These are phyloP conservation scores for Nasonia giraulti DNA, from an alignment of 1,140 invertebrate genomes.

Conservation along the genomic window DNA sequence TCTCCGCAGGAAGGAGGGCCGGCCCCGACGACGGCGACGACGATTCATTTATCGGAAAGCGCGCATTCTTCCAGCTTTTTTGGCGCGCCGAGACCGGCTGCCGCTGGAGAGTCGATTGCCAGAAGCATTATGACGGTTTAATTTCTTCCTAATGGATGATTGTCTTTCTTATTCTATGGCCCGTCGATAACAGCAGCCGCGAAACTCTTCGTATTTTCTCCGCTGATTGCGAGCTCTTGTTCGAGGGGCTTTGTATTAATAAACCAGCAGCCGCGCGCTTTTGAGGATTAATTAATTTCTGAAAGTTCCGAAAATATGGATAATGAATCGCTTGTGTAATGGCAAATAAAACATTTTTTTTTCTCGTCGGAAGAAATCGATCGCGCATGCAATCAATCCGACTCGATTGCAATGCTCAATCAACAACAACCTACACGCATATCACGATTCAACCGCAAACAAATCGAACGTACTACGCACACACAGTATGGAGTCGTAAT, in stretches of 20 bases:
- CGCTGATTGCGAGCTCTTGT: background rate
- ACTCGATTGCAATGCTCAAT: background rate
- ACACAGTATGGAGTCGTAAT: background rate
- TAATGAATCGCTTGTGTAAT: background rate
- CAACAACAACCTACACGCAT: background rate
- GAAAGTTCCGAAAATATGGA: background rate
- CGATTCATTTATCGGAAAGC: slow-evolving; percentile 28
- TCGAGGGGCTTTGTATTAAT: background rate
- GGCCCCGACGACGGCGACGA: too few relatives aligned
- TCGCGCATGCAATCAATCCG: background rate
- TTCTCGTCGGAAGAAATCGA: background rate
- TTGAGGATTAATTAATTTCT: background rate
- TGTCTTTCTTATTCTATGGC: background rate
- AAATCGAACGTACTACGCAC: background rate
- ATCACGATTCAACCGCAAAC: background rate
- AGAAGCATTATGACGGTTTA: slow-evolving; percentile 37
- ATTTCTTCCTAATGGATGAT: slow-evolving; percentile 39
- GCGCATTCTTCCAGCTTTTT: slow-evolving; percentile 23
- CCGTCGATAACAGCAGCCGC: background rate
- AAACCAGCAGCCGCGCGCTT: background rate
- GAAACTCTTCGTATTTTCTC: background rate
- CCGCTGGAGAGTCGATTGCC: background rate
- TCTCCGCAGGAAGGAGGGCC: background rate
- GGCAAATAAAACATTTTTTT: background rate
- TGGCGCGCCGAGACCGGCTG: background rate